These are phyloP conservation scores for Philopotamus ludificatus DNA, from an alignment of 1,140 invertebrate genomes.

Conservation along the genomic window DNA sequence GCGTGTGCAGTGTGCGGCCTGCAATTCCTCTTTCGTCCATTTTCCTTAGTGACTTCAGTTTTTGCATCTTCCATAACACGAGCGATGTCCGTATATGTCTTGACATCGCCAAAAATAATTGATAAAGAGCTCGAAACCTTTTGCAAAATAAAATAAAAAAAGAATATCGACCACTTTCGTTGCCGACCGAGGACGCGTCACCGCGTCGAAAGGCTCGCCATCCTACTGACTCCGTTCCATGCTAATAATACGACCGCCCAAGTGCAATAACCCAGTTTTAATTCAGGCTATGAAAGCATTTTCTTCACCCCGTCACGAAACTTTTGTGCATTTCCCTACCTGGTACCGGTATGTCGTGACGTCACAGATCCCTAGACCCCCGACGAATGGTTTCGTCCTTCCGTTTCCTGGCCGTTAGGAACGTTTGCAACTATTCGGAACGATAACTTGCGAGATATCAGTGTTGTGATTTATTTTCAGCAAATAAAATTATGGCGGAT, in stretches of 20 bases:
- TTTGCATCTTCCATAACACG: conserved; percentile 52
- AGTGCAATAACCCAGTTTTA: conserved; percentile 58
- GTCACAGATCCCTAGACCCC: conserved; percentile 44
- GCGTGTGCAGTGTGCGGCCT: conserved; percentile 52
- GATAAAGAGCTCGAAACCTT: conserved; percentile 4
- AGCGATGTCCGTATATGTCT: conserved; percentile 50
- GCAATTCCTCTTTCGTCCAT: conserved; percentile 48
- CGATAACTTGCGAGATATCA: too few relatives aligned
- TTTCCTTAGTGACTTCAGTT: conserved; percentile 52
- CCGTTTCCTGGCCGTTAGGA: too few relatives aligned
- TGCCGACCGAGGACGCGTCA: conserved; percentile 40
- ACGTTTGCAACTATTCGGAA: too few relatives aligned
- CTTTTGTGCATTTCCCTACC: conserved; percentile 49
- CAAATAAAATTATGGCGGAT: too few relatives aligned
- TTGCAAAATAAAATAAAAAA: neutral
- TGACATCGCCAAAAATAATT: conserved; percentile 4
- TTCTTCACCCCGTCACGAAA: conserved; percentile 46
- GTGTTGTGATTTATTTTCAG: too few relatives aligned
- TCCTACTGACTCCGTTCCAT: conserved; percentile 44
- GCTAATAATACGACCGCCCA: conserved; percentile 46
- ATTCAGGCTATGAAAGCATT: conserved; percentile 53
- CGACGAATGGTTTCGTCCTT: conserved; percentile 7
- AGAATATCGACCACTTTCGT: neutral
- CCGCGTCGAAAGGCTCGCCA: conserved; percentile 39
- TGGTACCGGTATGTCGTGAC: conserved; percentile 52